Base-by-base conservation (phyloP, 2,113 vertebrate species). In the Synodontis membranacea region DNA sequence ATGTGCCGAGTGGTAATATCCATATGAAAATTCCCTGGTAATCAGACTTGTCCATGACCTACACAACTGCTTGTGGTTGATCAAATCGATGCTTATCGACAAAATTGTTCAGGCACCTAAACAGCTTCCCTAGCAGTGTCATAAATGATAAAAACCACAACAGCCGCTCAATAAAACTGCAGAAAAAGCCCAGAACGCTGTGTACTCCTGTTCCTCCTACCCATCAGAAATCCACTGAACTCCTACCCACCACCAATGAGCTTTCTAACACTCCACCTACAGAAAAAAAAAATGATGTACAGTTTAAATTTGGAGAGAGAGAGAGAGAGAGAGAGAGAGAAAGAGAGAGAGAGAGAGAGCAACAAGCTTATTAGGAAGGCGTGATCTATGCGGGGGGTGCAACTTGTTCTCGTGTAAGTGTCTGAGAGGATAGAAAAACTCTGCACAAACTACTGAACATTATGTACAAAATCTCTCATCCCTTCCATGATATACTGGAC, bases 211-310 rank as follows among this genome's bases (percentile, higher is more conserved):
- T 46, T 60, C 42, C 39, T 64, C 42, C 54, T 62, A 82, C 56
- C 54, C 75, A 50, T 62, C 44, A 85, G 56, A 37, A 64, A 79
- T 85, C 72, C 34, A 79, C 56, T 48, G 17, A 85, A 78, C 84
- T 62, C 8, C 28, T 9, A 78, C 56, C 70, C 25, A 82, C 37
- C 25, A 31, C 5, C 37, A 82, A 62, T 82, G 80, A 62, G 56
- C 56, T 44, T 82, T 62, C 23, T 62, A 82, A 44, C 80, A 82
- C 80, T 62, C 80, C 80, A 62, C 56, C 54, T 82, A 80, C 78
- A 80, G 78, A 56, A 80, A 56, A 56, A 80, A 56, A 56, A 37
- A 52, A 54, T 23, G 25, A 31, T 82, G 15, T 62, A 62, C 54
- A n/a, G 56, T 62, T 62, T 82, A 58, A 62, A 82, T 82, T 82